Conservation (phyloP, 2,888 invertebrate species). For the Caenorhabditis sinica region DNA sequence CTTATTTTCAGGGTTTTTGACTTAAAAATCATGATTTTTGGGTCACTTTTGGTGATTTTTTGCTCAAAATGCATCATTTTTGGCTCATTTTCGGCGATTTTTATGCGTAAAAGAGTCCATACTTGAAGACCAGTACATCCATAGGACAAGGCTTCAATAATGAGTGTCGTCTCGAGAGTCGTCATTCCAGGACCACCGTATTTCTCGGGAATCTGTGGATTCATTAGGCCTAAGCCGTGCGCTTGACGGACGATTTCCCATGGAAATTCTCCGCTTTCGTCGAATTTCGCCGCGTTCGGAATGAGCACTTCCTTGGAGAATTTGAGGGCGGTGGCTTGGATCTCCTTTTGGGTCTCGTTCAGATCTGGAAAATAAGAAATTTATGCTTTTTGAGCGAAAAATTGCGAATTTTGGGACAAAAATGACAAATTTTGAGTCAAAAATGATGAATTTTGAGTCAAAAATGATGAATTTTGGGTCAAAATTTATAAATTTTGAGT, state of each 20-base stretch:
- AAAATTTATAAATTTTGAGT: too few relatives aligned
- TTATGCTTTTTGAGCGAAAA: too few relatives aligned
- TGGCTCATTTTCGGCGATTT: too few relatives aligned
- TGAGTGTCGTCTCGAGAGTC: slow-evolving; percentile 85
- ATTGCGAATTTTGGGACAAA: too few relatives aligned
- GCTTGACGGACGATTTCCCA: slow-evolving; percentile 96
- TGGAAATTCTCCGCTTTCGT: slow-evolving; percentile 91
- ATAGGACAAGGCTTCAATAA: slow-evolving; percentile 93
- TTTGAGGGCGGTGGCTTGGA: slow-evolving; percentile 91
- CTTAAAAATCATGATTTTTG: too few relatives aligned
- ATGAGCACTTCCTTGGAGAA: slow-evolving; percentile 90
- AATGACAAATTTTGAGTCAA: too few relatives aligned
- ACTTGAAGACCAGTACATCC: slow-evolving; percentile 90
- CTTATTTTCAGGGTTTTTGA: too few relatives aligned
- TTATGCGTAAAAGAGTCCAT: too few relatives aligned
- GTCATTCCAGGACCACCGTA: slow-evolving; percentile 89
- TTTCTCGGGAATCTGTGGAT: slow-evolving; percentile 89
- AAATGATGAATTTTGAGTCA: too few relatives aligned
- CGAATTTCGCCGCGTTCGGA: slow-evolving; percentile 92
- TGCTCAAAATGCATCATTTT: too few relatives aligned
- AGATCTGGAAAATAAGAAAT: slow-evolving; percentile 4
- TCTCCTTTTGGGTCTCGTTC: slow-evolving; percentile 86
- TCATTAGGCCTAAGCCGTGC: slow-evolving; percentile 88
- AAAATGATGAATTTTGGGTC: too few relatives aligned
- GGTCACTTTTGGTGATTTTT: too few relatives aligned